Percentiles rank a stretch among this genome's conserved stretches.
phyloP scores from a whole-genome alignment of 2,797 vertebrate genomes.

The Ctenochaetus hawaiiensis region DNA sequence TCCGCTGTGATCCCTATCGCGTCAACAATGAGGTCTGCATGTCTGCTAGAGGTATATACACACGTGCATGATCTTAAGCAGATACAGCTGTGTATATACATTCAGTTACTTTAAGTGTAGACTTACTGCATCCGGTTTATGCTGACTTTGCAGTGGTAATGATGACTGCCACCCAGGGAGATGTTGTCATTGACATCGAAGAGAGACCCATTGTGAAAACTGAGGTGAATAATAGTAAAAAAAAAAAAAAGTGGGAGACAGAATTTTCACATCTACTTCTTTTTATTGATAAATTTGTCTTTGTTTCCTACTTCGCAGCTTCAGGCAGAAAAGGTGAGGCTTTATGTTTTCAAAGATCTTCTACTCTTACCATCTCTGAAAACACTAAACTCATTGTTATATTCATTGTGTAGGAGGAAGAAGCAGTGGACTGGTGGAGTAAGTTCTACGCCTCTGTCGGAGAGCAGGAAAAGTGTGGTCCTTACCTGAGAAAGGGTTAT shows the following conservation, averaged over 20 bases:
- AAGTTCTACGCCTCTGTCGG: constrained; percentile 96
- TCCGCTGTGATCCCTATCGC: constrained; percentile 92
- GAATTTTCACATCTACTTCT: background rate
- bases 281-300: constrained; percentile 19
- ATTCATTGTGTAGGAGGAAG: constrained; percentile 88
- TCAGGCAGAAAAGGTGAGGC: constrained; percentile 78
- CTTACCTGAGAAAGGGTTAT: constrained; percentile 95
- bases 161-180: constrained; percentile 84
- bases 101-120: background rate
- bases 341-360: background rate
- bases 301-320: constrained; percentile 55
- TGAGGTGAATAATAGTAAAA: constrained; percentile 84
- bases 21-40: constrained; percentile 80
- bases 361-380: background rate
- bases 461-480: constrained; percentile 92
- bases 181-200: constrained; percentile 92
- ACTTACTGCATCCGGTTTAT: background rate
- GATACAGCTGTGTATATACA: background rate
- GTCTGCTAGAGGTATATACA: constrained; percentile 89
- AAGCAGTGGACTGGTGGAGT: constrained; percentile 98
- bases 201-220: constrained; percentile 87
- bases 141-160: constrained; percentile 83
- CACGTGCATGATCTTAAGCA: background rate
- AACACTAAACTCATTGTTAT: constrained; percentile 1
- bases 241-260: background rate